Conservation (phyloP, 2,113 vertebrate genomes). For the Galbula dea region DNA sequence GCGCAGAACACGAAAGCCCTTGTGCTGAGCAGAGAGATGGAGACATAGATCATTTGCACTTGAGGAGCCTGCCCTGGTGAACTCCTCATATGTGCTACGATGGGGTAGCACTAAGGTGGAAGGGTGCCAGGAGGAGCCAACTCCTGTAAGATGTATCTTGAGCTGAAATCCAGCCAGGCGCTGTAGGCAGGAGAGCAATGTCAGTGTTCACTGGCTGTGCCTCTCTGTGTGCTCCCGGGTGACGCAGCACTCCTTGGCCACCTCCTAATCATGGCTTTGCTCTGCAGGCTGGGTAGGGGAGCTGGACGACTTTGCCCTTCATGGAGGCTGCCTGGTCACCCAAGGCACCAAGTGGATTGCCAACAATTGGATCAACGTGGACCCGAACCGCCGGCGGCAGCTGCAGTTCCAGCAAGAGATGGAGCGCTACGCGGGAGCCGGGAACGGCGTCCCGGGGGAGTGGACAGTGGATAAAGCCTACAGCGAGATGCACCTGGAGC, state of each 20-base stretch:
- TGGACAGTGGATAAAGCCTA: conserved; percentile 77
- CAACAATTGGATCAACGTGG: conserved; percentile 95
- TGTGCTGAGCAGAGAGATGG: neutral
- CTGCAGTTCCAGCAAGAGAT: conserved; percentile 89
- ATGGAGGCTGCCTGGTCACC: conserved; percentile 89
- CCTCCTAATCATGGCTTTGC: neutral
- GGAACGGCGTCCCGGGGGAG: conserved; percentile 65
- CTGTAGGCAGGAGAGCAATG: neutral
- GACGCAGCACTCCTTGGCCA: accelerated
- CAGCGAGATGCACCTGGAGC: conserved; percentile 69
- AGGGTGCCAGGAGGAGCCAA: neutral
- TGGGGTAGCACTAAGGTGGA: neutral
- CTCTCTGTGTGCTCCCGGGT: accelerated
- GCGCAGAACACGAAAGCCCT: neutral
- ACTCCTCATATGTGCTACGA: accelerated
- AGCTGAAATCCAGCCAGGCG: neutral
- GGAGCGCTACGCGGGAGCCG: conserved; percentile 71
- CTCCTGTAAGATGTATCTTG: neutral
- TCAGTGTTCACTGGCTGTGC: accelerated
- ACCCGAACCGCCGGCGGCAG: conserved; percentile 87
- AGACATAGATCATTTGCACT: neutral
- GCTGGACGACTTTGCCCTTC: conserved; percentile 91
- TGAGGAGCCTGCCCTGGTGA: neutral
- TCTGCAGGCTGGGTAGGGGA: conserved; percentile 92
- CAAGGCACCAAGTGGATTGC: conserved; percentile 93